Base-by-base conservation (phyloP, 2,888 invertebrate species). In the Zele albiditarsus region DNA sequence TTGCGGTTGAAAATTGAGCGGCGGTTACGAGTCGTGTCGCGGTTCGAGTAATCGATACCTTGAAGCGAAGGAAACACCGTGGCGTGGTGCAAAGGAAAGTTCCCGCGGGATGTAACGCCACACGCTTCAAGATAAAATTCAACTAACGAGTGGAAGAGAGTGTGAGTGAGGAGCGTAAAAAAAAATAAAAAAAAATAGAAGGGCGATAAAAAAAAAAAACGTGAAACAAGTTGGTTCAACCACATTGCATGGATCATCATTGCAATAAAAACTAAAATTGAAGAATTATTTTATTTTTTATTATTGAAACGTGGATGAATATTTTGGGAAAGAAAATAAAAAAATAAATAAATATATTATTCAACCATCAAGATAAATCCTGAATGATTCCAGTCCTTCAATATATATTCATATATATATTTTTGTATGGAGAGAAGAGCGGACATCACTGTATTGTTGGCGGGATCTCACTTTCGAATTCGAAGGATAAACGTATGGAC, bases 1-100 rank as follows among this genome's bases (percentile, higher is more conserved):
- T 68, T 53, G 53, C 33, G 68, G 68, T 68, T 67, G 38, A 68
- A 53, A 53, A 53, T 53, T 20, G 77, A 69, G 68, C 49, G 38
- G 57, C 53, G 25, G n/a, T 46, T 68, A 72, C 58, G 76, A 77
- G 77, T 63, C 53, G 76, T 78, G 69, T 60, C 70, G 69, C 27
- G 62, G 69, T 76, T 58, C 33, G 58, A 67, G 76, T 70, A 78
- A 80, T 63, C 76, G 76, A 79, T 74, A 77, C 63, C 63, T 25
- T 25, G 53, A 49, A n/a, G 62, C 73, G 58, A 60, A 63, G 78
- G 77, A 71, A 71, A 76, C 70, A 74, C 71, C 69, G 67, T 63
- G 76, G 68, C 38, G 60, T 6, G 38, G 58, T 53, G 53, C 16
- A 27, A 28, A 60, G 60, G 76, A 76, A 76, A 80, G 73, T 73